Conservation (phyloP, 2,888 invertebrate species). For the Malacosoma neustria region DNA sequence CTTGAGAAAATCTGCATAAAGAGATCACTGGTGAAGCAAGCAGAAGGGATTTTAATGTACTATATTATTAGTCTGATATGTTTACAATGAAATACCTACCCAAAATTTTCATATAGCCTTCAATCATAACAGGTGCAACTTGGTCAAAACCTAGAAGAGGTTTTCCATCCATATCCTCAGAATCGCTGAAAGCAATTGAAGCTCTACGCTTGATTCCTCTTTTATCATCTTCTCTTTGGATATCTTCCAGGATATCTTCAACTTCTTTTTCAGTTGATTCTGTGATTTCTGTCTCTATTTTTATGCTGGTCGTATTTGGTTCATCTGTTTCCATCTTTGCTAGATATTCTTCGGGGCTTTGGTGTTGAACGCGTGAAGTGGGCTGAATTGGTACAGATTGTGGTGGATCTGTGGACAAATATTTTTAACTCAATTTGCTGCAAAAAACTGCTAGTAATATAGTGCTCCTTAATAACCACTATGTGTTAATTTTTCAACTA, state of each 20-base stretch:
- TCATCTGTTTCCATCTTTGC: not conserved
- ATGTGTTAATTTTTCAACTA: too few species aligned
- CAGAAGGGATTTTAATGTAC: too few species aligned
- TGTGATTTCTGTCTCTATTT: slow-evolving; percentile 6
- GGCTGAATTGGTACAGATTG: too few species aligned
- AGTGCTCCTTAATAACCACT: too few species aligned
- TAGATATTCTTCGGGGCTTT: not conserved
- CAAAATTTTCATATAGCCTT: slow-evolving; percentile 37
- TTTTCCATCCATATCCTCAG: slow-evolving; percentile 29
- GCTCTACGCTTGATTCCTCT: slow-evolving; percentile 53
- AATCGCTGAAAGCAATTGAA: slow-evolving; percentile 48
- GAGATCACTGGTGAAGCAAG: too few species aligned
- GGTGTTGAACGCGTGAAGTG: too few species aligned
- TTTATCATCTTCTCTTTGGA: slow-evolving; percentile 17
- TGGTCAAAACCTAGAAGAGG: slow-evolving; percentile 49
- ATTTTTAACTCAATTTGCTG: too few species aligned
- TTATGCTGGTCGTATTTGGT: not conserved
- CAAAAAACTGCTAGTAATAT: too few species aligned
- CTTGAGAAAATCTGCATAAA: too few species aligned
- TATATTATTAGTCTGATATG: too few species aligned
- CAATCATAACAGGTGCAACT: slow-evolving; percentile 24
- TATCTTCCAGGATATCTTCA: slow-evolving; percentile 6
- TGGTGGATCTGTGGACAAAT: too few species aligned
- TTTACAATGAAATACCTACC: slow-evolving; percentile 30
- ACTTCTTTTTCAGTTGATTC: slow-evolving; percentile 8